Percentiles rank a stretch among this genome's conserved stretches.
phyloP scores from a whole-genome alignment of 1,140 invertebrate genomes.

The Drosophila persimilis region DNA sequence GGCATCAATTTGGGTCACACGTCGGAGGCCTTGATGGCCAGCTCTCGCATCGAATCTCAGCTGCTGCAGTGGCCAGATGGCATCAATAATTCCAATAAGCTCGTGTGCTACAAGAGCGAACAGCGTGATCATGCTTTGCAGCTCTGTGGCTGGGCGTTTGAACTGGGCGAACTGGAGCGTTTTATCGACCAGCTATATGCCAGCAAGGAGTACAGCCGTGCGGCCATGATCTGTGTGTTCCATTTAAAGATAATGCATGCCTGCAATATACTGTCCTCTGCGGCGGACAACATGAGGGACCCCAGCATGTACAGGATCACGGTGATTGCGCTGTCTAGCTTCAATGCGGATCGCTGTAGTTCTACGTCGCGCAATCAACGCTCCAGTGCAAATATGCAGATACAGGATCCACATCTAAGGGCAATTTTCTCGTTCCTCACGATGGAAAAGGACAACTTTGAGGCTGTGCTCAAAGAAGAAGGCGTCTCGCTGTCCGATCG shows the following conservation, averaged over 20 bases:
- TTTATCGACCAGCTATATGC: conserved; percentile 68
- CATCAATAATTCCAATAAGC: conserved; percentile 77
- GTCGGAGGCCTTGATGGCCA: conserved; percentile 69
- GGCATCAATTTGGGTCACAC: conserved; percentile 85
- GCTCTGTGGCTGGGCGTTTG: conserved; percentile 94
- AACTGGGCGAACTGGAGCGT: conserved; percentile 82
- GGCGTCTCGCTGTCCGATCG: conserved; percentile 93
- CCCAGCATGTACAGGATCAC: conserved; percentile 86
- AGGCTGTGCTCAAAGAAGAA: conserved; percentile 91
- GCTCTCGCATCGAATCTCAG: conserved; percentile 71
- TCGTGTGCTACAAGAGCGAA: conserved; percentile 85
- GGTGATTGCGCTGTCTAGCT: conserved; percentile 95
- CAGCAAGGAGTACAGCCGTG: conserved; percentile 88
- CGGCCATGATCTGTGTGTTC: conserved; percentile 95
- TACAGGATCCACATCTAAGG: conserved; percentile 94
- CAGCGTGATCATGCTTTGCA: conserved; percentile 91
- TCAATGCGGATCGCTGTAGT: conserved; percentile 90
- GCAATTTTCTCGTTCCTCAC: conserved; percentile 96
- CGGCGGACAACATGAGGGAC: conserved; percentile 83
- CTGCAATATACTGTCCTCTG: conserved; percentile 92
- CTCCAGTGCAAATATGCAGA: conserved; percentile 86
- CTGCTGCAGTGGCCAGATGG: conserved; percentile 77
- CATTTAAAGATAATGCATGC: conserved; percentile 92
- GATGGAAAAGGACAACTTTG: conserved; percentile 90
- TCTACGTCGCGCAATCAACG: conserved; percentile 93